Conservation (phyloP, 30 jellyfish, hydroid and myxozoan species). For the Catostylus mosaicus region DNA sequence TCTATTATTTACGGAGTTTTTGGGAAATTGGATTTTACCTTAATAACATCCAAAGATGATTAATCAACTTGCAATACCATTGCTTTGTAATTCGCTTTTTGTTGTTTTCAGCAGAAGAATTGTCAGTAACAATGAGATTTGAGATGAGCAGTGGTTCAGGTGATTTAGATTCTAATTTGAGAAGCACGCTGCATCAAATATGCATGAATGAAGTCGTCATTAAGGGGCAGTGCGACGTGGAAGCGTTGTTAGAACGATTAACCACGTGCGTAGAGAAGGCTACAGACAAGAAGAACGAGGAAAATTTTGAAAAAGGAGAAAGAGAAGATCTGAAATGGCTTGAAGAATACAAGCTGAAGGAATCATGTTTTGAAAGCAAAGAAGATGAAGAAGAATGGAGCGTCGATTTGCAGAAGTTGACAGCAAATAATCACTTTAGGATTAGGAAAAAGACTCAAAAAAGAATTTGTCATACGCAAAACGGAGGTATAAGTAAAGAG, state of each 20-base stretch:
- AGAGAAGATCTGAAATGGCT: not conserved
- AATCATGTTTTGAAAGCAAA: not conserved
- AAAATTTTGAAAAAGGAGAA: not conserved
- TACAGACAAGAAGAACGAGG: not conserved
- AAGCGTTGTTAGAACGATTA: conserved; percentile 18
- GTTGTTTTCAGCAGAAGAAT: not conserved
- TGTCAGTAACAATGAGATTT: conserved; percentile 9
- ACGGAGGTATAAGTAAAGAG: too few species aligned
- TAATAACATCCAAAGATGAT: not conserved
- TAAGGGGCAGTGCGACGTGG: conserved; percentile 2
- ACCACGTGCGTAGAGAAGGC: not conserved
- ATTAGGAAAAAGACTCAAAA: too few species aligned
- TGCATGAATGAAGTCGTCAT: not conserved
- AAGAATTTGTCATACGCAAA: too few species aligned
- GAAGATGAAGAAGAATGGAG: not conserved
- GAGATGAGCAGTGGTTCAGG: conserved; percentile 4
- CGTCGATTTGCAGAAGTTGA: not conserved
- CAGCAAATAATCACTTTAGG: not conserved
- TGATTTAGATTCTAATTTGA: conserved; percentile 3
- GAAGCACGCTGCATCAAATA: conserved; percentile 41
- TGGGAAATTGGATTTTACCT: not conserved
- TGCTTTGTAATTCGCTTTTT: not conserved
- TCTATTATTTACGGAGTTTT: not conserved
- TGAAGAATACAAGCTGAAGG: not conserved
- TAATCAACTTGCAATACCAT: not conserved